A percentile compares a stretch with the other conserved stretches of the same genome.
These are phyloP conservation scores for Geococcyx californianus DNA, from an alignment of 2,113 vertebrate species.

Conservation along the genomic window DNA sequence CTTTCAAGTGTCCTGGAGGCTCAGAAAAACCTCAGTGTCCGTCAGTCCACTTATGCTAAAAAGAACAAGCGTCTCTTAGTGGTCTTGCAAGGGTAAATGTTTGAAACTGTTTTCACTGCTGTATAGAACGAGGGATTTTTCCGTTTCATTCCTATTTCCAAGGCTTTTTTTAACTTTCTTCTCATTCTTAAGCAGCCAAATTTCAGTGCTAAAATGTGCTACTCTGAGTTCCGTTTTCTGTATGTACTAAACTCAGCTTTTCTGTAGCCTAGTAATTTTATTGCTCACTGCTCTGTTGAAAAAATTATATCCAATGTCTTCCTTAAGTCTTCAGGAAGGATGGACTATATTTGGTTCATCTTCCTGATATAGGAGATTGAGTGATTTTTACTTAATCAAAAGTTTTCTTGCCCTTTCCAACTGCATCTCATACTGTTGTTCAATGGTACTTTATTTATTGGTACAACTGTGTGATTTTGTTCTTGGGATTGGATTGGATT, in stretches of 20 bases:
- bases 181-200: too few species aligned
- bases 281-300: not conserved
- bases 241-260: not conserved
- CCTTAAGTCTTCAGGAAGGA: not conserved
- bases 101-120: not conserved
- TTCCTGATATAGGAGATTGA: not conserved
- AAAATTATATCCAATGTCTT: accelerated
- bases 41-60: slow-evolving; percentile 18
- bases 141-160: not conserved
- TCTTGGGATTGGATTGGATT: not conserved
- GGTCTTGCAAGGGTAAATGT: slow-evolving; percentile 87
- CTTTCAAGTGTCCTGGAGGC: slow-evolving; percentile 82
- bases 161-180: not conserved
- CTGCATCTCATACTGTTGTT: not conserved
- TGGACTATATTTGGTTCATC: accelerated
- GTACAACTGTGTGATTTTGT: not conserved
- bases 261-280: not conserved
- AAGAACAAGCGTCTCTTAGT: slow-evolving; percentile 83
- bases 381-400: not conserved
- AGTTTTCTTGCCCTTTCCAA: not conserved
- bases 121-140: not conserved
- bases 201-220: not conserved
- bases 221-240: accelerated
- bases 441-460: not conserved
- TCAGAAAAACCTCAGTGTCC: slow-evolving; percentile 68